Base-by-base conservation (phyloP, 2,113 vertebrate genomes). In the Xiphophorus couchianus region DNA sequence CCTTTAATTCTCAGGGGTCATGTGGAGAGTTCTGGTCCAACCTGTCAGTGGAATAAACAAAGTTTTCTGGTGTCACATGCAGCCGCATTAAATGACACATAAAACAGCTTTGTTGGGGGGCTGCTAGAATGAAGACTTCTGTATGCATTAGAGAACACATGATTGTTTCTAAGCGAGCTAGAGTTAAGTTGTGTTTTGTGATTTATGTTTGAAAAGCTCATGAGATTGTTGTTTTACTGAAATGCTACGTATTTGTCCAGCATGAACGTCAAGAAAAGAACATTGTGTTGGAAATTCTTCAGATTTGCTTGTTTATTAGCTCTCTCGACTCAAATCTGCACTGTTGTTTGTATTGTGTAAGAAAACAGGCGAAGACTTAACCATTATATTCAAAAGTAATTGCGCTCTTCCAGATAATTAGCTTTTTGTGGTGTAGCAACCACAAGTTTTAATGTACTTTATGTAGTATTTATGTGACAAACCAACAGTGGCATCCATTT, bases 11-110 rank as follows among this genome's bases (percentile, higher is more conserved):
- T 67, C 39, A 30, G 25, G 63, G 27, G 64, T 84, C 72, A n/a
- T 35, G 54, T 69, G 66, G 84, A 85, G 86, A 48, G 69, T 88
- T 90, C 87, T 86, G 66, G 76, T 66, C 63, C n/a, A 80, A 71
- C 74, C 75, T 68, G 67, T 78, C 73, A 78, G 22, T 66, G 48
- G 81, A 71, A 33, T 71, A 78, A 82, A 80, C 73, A 77, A 30
- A 80, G 71, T 80, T 87, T 81, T 86, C 66, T 78, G 65, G 70
- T 83, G 85, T 86, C 74, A 71, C 69, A 27, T 82, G 62, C 44
- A 27, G 48, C 35, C 63, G 29, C 27, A 17, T 54, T 54, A 69
- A 66, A 15, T 62, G 71, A 66, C 63, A 27, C 17, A 8, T 76
- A 15, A 13, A 75, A 44, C 25, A 29, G 33, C 5, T 8, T 25